These are phyloP conservation scores for Fragum fragum DNA, from an alignment of 2,888 invertebrate species.

Conservation along the genomic window DNA sequence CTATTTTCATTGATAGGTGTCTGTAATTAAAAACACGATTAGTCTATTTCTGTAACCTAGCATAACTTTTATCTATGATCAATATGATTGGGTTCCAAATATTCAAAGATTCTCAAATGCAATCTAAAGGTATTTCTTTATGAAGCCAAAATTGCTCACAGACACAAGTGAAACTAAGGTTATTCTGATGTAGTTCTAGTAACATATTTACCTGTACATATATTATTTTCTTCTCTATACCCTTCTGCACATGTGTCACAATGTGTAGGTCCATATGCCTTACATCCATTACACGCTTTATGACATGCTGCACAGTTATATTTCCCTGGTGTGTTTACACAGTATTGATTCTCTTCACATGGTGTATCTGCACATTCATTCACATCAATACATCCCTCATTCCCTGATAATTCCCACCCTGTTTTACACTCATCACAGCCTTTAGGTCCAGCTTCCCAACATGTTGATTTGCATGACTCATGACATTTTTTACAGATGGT, in stretches of 20 bases:
- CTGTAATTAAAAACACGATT: no score
- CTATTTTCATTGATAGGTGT: no score
- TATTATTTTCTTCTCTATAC: constrained; percentile 87
- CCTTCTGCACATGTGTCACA: constrained; percentile 93
- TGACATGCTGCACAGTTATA: constrained; percentile 93
- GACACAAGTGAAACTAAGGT: no score
- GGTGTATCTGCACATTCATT: constrained; percentile 92
- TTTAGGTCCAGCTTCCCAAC: constrained; percentile 90
- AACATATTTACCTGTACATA: constrained; percentile 25
- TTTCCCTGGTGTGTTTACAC: constrained; percentile 95
- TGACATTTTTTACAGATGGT: constrained; percentile 92
- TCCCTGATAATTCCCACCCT: constrained; percentile 92
- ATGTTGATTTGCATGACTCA: constrained; percentile 92
- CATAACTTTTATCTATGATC: no score
- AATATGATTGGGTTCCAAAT: no score
- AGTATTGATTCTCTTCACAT: constrained; percentile 92
- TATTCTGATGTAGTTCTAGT: no score
- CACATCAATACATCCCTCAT: constrained; percentile 93
- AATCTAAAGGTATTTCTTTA: no score
- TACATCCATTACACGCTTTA: constrained; percentile 93
- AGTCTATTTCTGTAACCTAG: no score
- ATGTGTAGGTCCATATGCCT: constrained; percentile 96
- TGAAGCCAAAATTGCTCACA: no score
- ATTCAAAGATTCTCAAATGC: no score
- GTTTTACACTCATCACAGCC: constrained; percentile 90